These are phyloP conservation scores for Drosophila funebris DNA, from an alignment of 1,140 invertebrate species.

Conservation along the genomic window DNA sequence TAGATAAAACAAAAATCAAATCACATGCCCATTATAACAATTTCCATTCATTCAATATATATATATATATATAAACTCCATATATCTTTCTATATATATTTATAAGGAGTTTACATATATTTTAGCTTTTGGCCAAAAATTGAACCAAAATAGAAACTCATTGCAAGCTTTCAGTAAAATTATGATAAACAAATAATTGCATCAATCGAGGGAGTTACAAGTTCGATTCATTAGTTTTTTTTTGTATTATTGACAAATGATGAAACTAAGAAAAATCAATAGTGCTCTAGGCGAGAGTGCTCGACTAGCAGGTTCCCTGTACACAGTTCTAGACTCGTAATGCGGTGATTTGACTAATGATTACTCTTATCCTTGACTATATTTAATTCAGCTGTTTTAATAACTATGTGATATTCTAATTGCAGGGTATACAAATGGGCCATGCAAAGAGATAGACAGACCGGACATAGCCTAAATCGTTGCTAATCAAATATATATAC, in stretches of 20 bases:
- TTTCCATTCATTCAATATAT: slow-evolving; percentile 6
- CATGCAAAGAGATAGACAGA: no score
- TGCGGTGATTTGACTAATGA: no score
- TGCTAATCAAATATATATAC: no score
- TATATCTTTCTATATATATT: slow-evolving; percentile 5
- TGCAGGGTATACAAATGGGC: no score
- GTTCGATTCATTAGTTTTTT: neutral
- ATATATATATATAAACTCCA: neutral
- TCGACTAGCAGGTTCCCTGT: neutral
- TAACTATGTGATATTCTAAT: no score
- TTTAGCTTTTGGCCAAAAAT: neutral
- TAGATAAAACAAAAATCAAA: slow-evolving; percentile 27
- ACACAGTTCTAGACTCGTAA: neutral
- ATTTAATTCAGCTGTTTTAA: no score
- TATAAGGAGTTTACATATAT: neutral
- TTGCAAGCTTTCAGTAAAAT: neutral
- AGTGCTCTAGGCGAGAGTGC: neutral
- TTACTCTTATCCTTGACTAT: no score
- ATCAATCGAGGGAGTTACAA: slow-evolving; percentile 43
- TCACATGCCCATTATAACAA: slow-evolving; percentile 18
- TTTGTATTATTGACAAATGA: neutral
- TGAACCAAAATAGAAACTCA: neutral
- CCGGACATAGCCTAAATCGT: no score
- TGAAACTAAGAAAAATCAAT: neutral
- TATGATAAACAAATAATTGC: slow-evolving; percentile 44